Evolutionary conservation across 2,888 invertebrate genomes (phyloP).

Genomic region (Apoda limacodes): DNA sequence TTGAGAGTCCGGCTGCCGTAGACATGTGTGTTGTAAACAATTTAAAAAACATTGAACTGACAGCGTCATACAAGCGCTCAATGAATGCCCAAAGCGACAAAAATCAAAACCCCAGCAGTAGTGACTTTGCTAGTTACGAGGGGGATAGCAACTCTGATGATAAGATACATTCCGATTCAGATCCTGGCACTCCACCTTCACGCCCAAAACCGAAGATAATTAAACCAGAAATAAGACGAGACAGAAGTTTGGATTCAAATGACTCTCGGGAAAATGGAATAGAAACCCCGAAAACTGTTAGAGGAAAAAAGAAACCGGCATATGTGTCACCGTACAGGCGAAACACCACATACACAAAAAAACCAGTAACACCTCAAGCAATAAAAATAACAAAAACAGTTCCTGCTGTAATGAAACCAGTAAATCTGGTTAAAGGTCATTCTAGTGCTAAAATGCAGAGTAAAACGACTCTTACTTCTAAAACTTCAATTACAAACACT

Average conservation of each 20-base stretch:
- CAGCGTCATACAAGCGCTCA: constrained; percentile 40
- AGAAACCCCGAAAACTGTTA: constrained; percentile 66
- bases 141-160: constrained; percentile 72
- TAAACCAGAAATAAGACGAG: constrained; percentile 57
- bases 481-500: constrained; percentile 34
- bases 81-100: constrained; percentile 25
- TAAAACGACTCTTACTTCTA: constrained; percentile 32
- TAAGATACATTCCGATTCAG: constrained; percentile 58
- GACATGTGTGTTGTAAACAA: constrained; percentile 60
- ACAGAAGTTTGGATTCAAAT: constrained; percentile 55
- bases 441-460: constrained; percentile 40
- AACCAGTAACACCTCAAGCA: constrained; percentile 26
- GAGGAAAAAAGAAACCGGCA: constrained; percentile 77
- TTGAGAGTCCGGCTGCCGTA: constrained; percentile 53
- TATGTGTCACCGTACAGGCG: constrained; percentile 73
- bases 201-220: constrained; percentile 70
- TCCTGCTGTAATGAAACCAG: constrained; percentile 26
- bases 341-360: constrained; percentile 39
- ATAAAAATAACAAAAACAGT: constrained; percentile 26
- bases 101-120: constrained; percentile 40
- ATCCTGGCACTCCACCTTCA: constrained; percentile 35
- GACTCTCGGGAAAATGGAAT: constrained; percentile 53
- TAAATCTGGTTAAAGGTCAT: constrained; percentile 33
- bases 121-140: constrained; percentile 64
- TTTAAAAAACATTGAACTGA: constrained; percentile 58